Evolutionary conservation across 1,140 invertebrate genomes (phyloP), one percentile per base, ranked within the genome.

Genomic region (Hyles euphorbiae): DNA sequence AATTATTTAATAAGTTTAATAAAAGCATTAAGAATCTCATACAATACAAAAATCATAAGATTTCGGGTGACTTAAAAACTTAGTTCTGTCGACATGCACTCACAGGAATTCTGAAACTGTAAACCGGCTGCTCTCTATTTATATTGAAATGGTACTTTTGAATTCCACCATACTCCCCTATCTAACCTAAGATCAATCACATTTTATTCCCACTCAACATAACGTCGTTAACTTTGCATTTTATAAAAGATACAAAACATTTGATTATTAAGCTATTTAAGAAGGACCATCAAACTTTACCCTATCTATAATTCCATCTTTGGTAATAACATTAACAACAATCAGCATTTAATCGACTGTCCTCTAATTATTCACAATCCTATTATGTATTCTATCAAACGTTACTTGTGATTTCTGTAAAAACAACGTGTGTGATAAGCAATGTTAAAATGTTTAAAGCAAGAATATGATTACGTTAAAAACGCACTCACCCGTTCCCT

Each of bases 171-270:
- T 71, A 65, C 68, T 70, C 65, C 60, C 70, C 74, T 80, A 81
- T 79, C 79, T 83, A 83, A 81, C 69, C 81, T 86, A 83, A 81
- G 68, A 74, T 80, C 78, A 78, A 86, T 88, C 83, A 86, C 81
- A 88, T 76, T 84, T 78, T 75, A 74, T 72, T 61, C 76, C 74
- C 65, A 63, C 77, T 80, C 61, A 84, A 82, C 76, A 77, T 72
- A 82, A 78, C 72, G 72, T 72, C 56, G 53, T 72, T 74, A 76
- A 76, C 68, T 77, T 78, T 78, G 76, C 78, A 74, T 78, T 81
- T 80, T 85, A 86, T 76, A 86, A 86, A 86, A 84, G 72, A 82
- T 86, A 88, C 82, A 85, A 88, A 86, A 86, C 74, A 80, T 82
- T 78, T 82, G 70, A 82, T 78, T 68, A 82, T 76, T 83, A 86